phyloP scores from a whole-genome alignment of 2,888 invertebrate genomes.

The Metalampra italica region DNA sequence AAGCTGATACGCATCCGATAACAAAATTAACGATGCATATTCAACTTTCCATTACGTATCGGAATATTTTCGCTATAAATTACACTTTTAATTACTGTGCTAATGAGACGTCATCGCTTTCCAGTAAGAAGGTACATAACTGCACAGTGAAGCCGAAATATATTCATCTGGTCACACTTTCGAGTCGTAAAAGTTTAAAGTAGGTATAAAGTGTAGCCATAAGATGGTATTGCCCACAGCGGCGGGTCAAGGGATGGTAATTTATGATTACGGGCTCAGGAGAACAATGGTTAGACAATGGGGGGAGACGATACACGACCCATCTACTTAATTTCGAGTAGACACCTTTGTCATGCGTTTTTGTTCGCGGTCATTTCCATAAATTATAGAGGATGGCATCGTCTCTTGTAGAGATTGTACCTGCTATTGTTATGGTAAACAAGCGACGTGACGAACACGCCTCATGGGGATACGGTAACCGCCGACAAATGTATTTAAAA shows the following conservation, averaged over 20 bases:
- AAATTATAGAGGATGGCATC: constrained; percentile 65
- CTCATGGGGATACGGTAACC: constrained; percentile 56
- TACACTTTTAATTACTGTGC: too few species aligned
- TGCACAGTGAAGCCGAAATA: background rate
- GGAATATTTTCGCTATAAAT: too few species aligned
- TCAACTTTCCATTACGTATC: background rate
- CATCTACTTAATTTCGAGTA: constrained; percentile 75
- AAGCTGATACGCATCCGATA: constrained; percentile 12
- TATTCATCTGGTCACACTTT: constrained; percentile 1
- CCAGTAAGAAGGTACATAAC: background rate
- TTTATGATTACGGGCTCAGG: constrained; percentile 56
- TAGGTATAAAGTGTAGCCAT: constrained; percentile 13
- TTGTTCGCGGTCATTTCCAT: constrained; percentile 75
- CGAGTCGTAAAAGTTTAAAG: constrained; percentile 8
- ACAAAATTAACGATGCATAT: constrained; percentile 6
- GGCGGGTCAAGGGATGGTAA: constrained; percentile 47
- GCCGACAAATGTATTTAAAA: constrained; percentile 23
- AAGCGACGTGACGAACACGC: constrained; percentile 60
- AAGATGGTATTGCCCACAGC: constrained; percentile 11
- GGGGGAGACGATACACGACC: constrained; percentile 58
- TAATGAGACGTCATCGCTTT: background rate
- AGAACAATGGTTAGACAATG: constrained; percentile 64
- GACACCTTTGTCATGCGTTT: constrained; percentile 75
- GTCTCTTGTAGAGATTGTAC: constrained; percentile 44
- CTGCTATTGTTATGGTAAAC: constrained; percentile 74